Base-by-base conservation (phyloP, 2,113 vertebrate genomes). In the Pangasianodon hypophthalmus region DNA sequence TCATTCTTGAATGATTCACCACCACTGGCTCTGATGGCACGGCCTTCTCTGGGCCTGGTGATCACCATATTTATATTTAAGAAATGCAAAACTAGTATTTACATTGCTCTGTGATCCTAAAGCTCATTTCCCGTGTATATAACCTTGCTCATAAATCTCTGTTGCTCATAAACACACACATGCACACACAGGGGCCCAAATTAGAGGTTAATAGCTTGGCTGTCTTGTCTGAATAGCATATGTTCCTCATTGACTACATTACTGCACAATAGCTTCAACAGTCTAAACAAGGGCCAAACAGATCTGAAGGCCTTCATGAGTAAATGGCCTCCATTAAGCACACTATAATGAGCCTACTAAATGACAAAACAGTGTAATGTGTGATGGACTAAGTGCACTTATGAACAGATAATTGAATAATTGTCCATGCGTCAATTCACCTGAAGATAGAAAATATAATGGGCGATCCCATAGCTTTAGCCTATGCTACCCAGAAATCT, bases 1-100 rank as follows among this genome's bases (percentile, higher is more conserved):
- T 88, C 60, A 88, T 83, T 54, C 62, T 83, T 71, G 48, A 56
- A 83, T 83, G 79, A 88, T 52, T 88, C 87, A 88, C 48, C 11
- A 71, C 48, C 37, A 37, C 26, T 21, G n/a, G 4, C 18, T 56
- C 50, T 46, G 18, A 67, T 54, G 7, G 44, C 21, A 81, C 58
- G 18, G 44, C 41, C 29, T 64, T 14, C 50, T 62, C 41, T 67
- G 18, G 6, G 48, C 50, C 48, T 69, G 50, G 3, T 13, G 24
- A 46, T 52, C 21, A 62, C 29, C 26, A 26, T 77, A 56, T 3
- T 29, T 24, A 41, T 6, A 21, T 24, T 8, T 37, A 77, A 24
- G 2, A 52, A 88, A 44, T 32, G 64, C 11, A 41, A 54, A 52
- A 58, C 16, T 67, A 7, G 32, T 26, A n/a, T 71, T 58, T 58